A percentile compares a stretch with the other conserved stretches of the same genome.
These are phyloP conservation scores for Caenorhabditis doughertyi DNA, from an alignment of 2,888 invertebrate species.

Conservation along the genomic window DNA sequence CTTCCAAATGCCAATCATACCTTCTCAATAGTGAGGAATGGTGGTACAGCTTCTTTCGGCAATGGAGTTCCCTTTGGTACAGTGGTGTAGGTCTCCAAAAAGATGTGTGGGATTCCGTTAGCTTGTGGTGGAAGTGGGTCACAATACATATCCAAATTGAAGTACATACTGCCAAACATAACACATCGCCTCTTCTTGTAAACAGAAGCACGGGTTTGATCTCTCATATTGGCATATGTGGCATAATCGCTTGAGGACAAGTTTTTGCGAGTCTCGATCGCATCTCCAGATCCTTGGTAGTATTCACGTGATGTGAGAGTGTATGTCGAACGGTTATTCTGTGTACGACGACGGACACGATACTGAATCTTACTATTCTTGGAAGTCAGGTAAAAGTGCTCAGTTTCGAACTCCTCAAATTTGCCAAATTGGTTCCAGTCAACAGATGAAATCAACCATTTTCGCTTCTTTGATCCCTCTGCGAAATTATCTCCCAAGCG, in stretches of 20 bases:
- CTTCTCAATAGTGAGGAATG: constrained; percentile 75
- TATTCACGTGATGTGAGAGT: constrained; percentile 78
- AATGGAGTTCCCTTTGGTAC: constrained; percentile 69
- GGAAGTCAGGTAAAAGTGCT: constrained; percentile 91
- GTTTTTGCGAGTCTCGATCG: constrained; percentile 77
- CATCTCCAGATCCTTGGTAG: constrained; percentile 66
- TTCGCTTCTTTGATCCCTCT: constrained; percentile 92
- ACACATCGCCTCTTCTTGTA: constrained; percentile 80
- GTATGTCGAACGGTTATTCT: constrained; percentile 77
- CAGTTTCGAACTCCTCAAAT: constrained; percentile 97
- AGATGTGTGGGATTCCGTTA: constrained; percentile 75
- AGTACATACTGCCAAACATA: constrained; percentile 76
- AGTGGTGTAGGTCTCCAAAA: constrained; percentile 82
- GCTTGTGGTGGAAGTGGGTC: constrained; percentile 79
- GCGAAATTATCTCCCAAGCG: constrained; percentile 95
- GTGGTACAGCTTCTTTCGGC: constrained; percentile 73
- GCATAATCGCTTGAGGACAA: constrained; percentile 73
- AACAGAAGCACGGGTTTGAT: constrained; percentile 72
- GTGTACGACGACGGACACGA: constrained; percentile 79
- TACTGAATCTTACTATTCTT: constrained; percentile 77
- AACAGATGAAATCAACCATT: constrained; percentile 90
- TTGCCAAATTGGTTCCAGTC: constrained; percentile 83
- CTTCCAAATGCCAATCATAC: constrained; percentile 40
- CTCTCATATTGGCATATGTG: constrained; percentile 77
- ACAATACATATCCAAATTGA: constrained; percentile 81